Conservation (phyloP, 2,797 vertebrate genomes). For the Mycteria americana region DNA sequence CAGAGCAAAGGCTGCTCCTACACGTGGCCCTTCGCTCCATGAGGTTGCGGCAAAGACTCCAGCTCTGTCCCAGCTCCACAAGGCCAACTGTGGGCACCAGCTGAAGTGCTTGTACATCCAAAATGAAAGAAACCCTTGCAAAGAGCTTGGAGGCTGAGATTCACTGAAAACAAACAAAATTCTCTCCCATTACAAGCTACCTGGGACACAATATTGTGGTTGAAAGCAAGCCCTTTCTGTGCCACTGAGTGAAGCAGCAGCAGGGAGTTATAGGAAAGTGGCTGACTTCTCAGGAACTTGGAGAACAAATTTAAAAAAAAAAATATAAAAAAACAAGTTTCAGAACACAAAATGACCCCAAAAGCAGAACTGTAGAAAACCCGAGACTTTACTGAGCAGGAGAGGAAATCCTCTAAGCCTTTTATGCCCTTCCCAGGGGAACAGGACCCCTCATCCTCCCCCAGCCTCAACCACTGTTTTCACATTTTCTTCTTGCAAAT, state of each 20-base stretch:
- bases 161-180: neutral
- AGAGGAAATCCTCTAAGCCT: neutral
- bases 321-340: neutral
- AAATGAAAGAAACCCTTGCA: neutral
- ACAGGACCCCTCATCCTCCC: neutral
- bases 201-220: neutral
- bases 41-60: neutral
- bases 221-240: neutral
- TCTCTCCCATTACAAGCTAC: neutral
- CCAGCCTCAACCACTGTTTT: neutral
- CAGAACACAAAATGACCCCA: neutral
- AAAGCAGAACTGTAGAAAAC: neutral
- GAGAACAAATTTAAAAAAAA: neutral
- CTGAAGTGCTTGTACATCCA: neutral
- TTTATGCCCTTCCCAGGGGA: neutral
- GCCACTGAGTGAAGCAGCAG: neutral
- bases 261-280: neutral
- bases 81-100: neutral
- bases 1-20: neutral
- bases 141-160: neutral
- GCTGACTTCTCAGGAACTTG: neutral
- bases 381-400: neutral
- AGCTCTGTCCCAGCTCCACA: neutral
- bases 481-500: neutral
- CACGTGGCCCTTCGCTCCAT: fast-evolving